These are phyloP conservation scores for Rhynchonycteris naso DNA, from an alignment of 2,797 vertebrate genomes.

Conservation along the genomic window DNA sequence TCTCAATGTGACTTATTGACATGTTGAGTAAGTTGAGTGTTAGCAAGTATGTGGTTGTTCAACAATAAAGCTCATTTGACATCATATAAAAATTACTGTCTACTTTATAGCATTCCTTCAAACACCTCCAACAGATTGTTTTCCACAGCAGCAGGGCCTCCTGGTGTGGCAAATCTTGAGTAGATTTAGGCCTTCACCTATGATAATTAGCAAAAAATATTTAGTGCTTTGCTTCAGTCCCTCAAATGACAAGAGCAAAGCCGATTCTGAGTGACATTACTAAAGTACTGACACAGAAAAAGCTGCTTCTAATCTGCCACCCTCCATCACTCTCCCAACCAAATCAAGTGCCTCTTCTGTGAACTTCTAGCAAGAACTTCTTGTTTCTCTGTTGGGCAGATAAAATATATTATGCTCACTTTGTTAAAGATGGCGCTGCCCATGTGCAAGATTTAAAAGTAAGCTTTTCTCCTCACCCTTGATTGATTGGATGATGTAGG, in stretches of 20 bases:
- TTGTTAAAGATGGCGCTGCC: too few species aligned
- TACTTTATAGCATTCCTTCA: not conserved
- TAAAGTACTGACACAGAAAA: not conserved
- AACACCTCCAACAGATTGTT: not conserved
- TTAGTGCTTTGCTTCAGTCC: not conserved
- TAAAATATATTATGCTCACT: too few species aligned
- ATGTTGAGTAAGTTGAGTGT: not conserved
- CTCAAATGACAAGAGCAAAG: not conserved
- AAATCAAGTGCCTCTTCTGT: not conserved
- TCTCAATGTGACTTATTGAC: constrained; percentile 17
- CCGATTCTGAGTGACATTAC: not conserved
- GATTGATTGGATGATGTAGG: too few species aligned
- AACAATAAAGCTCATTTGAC: not conserved
- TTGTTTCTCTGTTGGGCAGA: too few species aligned
- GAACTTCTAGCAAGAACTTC: not conserved
- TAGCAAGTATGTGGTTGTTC: not conserved
- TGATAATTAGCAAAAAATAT: not conserved
- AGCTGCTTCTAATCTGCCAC: not conserved
- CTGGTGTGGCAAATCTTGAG: not conserved
- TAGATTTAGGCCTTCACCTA: not conserved
- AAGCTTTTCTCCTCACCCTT: too few species aligned
- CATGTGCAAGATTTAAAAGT: too few species aligned
- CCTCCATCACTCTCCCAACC: not conserved
- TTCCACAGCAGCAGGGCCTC: not conserved
- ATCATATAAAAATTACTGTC: not conserved